phyloP scores from a whole-genome alignment of 2,797 vertebrate species.

The Smutsia temminckii region DNA sequence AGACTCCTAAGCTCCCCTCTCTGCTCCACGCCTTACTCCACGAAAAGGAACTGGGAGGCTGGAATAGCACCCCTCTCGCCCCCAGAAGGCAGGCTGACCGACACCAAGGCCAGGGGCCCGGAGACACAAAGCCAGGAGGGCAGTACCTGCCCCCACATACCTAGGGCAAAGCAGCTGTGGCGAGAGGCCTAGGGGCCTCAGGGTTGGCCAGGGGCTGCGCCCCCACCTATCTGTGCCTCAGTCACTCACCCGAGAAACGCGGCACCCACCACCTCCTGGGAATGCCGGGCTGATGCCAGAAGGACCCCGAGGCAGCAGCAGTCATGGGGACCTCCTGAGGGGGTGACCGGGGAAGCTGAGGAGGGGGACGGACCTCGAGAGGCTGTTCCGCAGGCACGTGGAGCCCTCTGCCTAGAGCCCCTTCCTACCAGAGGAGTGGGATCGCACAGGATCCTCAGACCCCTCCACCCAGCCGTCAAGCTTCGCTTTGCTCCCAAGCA shows the following conservation, averaged over 20 bases:
- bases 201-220: background rate
- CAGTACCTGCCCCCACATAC: fast-evolving
- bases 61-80: fast-evolving
- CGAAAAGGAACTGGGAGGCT: background rate
- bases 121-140: background rate
- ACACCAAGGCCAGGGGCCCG: background rate
- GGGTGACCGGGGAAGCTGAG: background rate
- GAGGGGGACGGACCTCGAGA: background rate
- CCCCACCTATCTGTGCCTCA: background rate
- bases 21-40: background rate
- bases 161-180: background rate
- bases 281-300: background rate
- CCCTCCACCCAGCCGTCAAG: too few species aligned
- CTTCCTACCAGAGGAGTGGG: background rate
- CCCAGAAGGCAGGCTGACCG: background rate
- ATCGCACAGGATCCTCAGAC: background rate
- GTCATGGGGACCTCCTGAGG: background rate
- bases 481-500: background rate
- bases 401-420: background rate
- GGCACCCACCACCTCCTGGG: background rate
- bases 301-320: background rate
- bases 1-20: background rate
- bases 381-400: background rate
- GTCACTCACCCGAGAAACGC: fast-evolving
- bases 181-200: background rate